Conservation (phyloP, 1,140 invertebrate species). For the Diorhabda carinulata region DNA sequence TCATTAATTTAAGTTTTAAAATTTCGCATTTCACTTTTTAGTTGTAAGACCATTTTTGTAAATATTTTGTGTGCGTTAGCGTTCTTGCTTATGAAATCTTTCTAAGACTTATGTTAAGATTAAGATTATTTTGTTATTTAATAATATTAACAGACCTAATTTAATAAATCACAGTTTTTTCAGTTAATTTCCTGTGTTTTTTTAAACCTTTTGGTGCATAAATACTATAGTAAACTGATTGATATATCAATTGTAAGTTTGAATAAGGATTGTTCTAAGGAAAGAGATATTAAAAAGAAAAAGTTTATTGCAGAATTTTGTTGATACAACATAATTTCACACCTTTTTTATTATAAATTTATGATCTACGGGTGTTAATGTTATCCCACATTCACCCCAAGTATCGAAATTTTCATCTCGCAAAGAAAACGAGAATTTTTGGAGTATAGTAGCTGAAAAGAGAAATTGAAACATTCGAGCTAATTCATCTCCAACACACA, state of each 20-base stretch:
- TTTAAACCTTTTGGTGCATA: neutral
- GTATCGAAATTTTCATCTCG: conserved; percentile 49
- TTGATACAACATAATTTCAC: neutral
- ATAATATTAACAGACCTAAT: conserved; percentile 24
- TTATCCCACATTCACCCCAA: conserved; percentile 66
- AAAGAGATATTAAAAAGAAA: neutral
- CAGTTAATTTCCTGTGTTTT: neutral
- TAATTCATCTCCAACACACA: conserved; percentile 82
- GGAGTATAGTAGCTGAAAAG: conserved; percentile 61
- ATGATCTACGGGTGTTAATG: conserved; percentile 61
- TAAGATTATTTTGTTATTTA: conserved; percentile 35
- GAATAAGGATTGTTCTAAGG: too few relatives aligned
- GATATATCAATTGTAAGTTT: too few relatives aligned
- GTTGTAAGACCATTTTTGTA: too few relatives aligned
- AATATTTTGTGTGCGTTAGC: conserved; percentile 18
- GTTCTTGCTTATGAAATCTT: conserved; percentile 29
- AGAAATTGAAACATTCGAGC: conserved; percentile 71
- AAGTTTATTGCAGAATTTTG: neutral
- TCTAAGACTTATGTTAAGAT: conserved; percentile 35
- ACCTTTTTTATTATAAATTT: conserved; percentile 40
- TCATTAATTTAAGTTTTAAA: too few relatives aligned
- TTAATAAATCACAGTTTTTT: conserved; percentile 14
- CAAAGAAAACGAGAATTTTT: conserved; percentile 53
- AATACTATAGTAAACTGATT: neutral
- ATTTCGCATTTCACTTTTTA: too few relatives aligned